Evolutionary conservation across 2,888 invertebrate genomes (phyloP).

Genomic region (Heliconius aoede): DNA sequence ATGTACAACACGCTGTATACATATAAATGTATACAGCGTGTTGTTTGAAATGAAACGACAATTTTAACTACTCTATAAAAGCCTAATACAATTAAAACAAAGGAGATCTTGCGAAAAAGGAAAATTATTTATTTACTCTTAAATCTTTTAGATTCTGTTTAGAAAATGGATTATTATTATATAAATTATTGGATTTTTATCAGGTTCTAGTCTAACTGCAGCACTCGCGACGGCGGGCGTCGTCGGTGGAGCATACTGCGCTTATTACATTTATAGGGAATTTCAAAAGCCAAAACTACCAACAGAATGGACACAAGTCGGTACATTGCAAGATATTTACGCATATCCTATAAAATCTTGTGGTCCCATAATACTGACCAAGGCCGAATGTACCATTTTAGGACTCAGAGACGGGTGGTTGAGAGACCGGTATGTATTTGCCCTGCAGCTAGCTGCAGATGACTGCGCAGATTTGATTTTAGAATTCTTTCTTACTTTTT

Average conservation of each 20-base stretch:
- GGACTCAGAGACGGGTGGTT: conserved; percentile 82
- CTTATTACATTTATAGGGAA: conserved; percentile 61
- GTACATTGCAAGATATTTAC: conserved; percentile 80
- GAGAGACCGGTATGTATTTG: conserved; percentile 75
- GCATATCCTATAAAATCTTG: conserved; percentile 86
- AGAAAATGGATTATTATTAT: no score
- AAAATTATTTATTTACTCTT: background rate
- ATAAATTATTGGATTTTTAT: conserved; percentile 37
- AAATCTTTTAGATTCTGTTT: background rate
- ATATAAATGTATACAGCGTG: no score
- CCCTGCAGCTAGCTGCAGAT: background rate
- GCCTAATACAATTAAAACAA: no score
- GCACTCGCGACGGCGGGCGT: conserved; percentile 63
- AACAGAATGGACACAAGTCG: conserved; percentile 82
- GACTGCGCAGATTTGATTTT: no score
- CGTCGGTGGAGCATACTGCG: conserved; percentile 64
- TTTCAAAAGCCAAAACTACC: conserved; percentile 63
- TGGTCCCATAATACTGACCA: conserved; percentile 72
- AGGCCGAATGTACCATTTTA: conserved; percentile 80
- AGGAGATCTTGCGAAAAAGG: no score
- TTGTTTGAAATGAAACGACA: no score
- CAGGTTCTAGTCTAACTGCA: conserved; percentile 58
- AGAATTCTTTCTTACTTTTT: no score
- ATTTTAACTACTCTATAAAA: no score
- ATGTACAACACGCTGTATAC: no score